Base-by-base conservation (phyloP, 1,140 invertebrate genomes). In the Ceratosolen solmsi region DNA sequence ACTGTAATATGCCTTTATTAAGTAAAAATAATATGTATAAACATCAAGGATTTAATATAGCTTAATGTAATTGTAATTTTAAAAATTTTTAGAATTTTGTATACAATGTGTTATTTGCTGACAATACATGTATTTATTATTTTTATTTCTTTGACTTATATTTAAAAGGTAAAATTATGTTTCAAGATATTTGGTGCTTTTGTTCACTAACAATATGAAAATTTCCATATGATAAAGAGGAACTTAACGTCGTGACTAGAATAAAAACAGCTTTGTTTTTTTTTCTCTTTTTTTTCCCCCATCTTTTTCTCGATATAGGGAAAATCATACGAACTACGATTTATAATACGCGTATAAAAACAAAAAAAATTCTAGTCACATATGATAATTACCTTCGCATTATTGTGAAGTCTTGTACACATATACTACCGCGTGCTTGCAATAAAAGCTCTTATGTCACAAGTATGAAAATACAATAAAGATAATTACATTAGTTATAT, bases 341-440 rank as follows among this genome's bases (percentile, higher is more conserved):
- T 25, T 38, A 25, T n/a, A 13, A 1, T 25, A 20, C 38, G n/a
- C 36, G 46, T 49, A 3, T 65, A 46, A 58, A 71, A 36, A 11
- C 33, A 46, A 68, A 54, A 70, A 79, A 36, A 79, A 71, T 56
- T 71, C 77, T 79, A 79, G 77, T 79, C 77, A 79, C 36, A 38
- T 27, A n/a, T 8, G 17, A 49, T n/a, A 77, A 77, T 30, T 22
- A 63, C 65, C 27, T 65, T 77, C 25, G 38, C 13, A 8, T 4
- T 77, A 11, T 27, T 76, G 22, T 77, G n/a, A 60, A 73, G 41
- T 33, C 38, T 63, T 38, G 60, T 15, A 17, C 56, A 22, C 60
- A 76, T 20, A 36, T 76, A 36, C 56, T 36, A 63, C 74, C 46
- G 41, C 7, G 8, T 56, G 22, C 56, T 9, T 56, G 17, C 25